Evolutionary conservation across 2,113 vertebrate species (phyloP).

Genomic region (Thamnaconus septentrionalis): DNA sequence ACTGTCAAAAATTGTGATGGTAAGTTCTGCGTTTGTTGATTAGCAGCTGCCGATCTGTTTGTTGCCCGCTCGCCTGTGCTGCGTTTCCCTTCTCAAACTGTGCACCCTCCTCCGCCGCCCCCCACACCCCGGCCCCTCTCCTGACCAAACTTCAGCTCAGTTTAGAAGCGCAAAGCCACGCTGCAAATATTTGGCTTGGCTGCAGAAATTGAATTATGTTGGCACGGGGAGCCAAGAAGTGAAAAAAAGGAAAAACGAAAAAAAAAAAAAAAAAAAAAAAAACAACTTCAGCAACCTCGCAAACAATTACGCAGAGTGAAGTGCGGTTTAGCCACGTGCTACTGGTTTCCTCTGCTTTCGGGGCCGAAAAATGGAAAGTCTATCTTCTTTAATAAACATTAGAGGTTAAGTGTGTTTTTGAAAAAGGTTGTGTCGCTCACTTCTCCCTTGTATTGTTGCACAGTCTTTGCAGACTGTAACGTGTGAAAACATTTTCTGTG

Average conservation of each 20-base stretch:
- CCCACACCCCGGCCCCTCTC: constrained; percentile 8
- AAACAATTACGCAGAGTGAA: constrained; percentile 79
- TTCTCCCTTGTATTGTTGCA: constrained; percentile 25
- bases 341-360: constrained; percentile 70
- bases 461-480: constrained; percentile 7
- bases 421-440: constrained; percentile 23
- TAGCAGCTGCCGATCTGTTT: constrained; percentile 53
- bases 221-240: constrained; percentile 67
- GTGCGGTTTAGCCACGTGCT: constrained; percentile 72
- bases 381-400: constrained; percentile 61
- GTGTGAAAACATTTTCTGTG: too few relatives aligned
- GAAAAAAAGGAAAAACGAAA: constrained; percentile 38
- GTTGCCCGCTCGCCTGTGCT: constrained; percentile 41
- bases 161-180: constrained; percentile 71
- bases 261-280: constrained; percentile 46
- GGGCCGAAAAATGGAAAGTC: constrained; percentile 43
- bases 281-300: constrained; percentile 72
- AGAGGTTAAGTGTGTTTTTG: not conserved
- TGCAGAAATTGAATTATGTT: constrained; percentile 76
- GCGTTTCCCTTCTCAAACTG: constrained; percentile 38
- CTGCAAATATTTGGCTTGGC: constrained; percentile 80
- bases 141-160: constrained; percentile 65
- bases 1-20: constrained; percentile 11
- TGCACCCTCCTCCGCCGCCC: too few relatives aligned
- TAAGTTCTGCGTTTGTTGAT: constrained; percentile 39